Evolutionary conservation across 2,888 invertebrate species (phyloP).

Genomic region (Ophion ventricosus): DNA sequence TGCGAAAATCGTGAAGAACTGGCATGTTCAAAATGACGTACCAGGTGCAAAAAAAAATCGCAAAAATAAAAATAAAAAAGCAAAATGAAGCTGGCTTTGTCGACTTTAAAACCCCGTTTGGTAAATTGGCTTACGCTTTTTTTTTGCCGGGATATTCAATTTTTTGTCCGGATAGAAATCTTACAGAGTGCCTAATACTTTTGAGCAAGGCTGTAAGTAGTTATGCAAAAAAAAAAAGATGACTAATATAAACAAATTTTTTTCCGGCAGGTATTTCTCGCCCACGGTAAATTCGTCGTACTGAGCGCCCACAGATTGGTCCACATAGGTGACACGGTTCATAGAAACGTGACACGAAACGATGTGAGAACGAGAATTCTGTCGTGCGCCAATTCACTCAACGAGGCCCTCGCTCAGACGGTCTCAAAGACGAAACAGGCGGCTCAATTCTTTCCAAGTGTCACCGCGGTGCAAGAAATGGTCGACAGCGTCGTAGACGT

Average conservation of each 20-base stretch:
- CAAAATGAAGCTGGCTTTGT: no score
- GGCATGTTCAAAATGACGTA: no score
- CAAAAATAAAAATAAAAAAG: no score
- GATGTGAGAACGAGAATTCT: slow-evolving; percentile 90
- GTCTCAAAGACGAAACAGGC: slow-evolving; percentile 96
- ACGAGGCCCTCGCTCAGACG: slow-evolving; percentile 91
- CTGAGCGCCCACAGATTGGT: slow-evolving; percentile 97
- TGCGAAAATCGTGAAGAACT: no score
- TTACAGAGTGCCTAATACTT: no score
- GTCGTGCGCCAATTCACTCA: slow-evolving; percentile 91
- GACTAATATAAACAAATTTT: background rate
- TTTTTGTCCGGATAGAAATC: no score
- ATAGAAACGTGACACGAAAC: slow-evolving; percentile 91
- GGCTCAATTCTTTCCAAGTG: slow-evolving; percentile 95
- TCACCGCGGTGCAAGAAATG: slow-evolving; percentile 96
- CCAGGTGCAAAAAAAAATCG: no score
- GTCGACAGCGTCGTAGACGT: slow-evolving; percentile 95
- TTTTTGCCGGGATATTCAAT: no score
- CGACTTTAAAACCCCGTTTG: no score
- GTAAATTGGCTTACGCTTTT: no score
- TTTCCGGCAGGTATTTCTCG: slow-evolving; percentile 88
- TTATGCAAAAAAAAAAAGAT: no score
- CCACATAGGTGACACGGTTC: slow-evolving; percentile 96
- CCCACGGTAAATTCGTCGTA: slow-evolving; percentile 97
- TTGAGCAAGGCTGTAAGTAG: no score